Percentiles rank a stretch among this genome's conserved stretches.
Conservation (phyloP, 2,113 vertebrate genomes). For the Hippolais icterina region DNA sequence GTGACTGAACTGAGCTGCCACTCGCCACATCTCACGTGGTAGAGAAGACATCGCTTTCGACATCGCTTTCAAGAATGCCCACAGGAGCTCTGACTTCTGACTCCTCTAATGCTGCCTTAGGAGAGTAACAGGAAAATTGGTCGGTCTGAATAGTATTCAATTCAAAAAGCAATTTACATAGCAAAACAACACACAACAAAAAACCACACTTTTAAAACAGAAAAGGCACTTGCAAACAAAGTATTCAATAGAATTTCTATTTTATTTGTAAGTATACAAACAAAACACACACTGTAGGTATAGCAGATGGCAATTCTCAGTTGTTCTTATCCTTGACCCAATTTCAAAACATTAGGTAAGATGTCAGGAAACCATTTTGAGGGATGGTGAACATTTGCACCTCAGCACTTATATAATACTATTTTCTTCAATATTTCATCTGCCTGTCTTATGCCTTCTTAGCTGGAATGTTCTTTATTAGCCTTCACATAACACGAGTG, state of each 20-base stretch:
- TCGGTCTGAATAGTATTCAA: not conserved
- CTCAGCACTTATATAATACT: not conserved
- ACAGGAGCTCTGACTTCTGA: not conserved
- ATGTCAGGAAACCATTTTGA: conserved; percentile 6
- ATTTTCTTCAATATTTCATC: conserved; percentile 43
- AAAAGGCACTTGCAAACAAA: not conserved
- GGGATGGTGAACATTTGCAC: not conserved
- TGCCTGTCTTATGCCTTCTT: not conserved
- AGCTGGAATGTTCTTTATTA: conserved; percentile 17
- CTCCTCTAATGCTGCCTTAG: not conserved
- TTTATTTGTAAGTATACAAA: not conserved
- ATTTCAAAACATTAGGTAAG: conserved; percentile 30
- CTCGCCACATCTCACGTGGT: not conserved
- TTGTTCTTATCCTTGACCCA: not conserved
- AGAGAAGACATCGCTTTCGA: not conserved
- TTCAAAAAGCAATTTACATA: conserved; percentile 16
- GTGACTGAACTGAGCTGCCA: not conserved
- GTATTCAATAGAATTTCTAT: not conserved
- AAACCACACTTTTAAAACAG: not conserved
- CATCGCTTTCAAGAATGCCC: not conserved
- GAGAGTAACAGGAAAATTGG: not conserved
- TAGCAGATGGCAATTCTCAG: not conserved
- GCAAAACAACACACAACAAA: not conserved
- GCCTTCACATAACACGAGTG: not conserved
- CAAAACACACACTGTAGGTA: not conserved